phyloP scores from a whole-genome alignment of 2,797 vertebrate species.

The Coregonus ussuriensis region DNA sequence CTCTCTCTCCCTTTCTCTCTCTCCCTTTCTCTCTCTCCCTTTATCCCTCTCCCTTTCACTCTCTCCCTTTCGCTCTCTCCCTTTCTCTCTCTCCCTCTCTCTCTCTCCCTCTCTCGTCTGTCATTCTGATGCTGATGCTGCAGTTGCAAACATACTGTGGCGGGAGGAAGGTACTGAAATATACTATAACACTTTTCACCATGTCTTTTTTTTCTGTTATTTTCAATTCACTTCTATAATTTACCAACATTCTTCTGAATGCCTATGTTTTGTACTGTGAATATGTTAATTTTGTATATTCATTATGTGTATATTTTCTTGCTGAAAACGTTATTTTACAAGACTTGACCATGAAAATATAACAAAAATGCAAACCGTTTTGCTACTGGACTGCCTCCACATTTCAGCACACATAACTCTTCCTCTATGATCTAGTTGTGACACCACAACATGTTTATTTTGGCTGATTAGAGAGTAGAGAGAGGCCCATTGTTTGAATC shows the following conservation, averaged over 20 bases:
- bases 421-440: background rate
- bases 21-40: background rate
- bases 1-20: background rate
- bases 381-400: background rate
- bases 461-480: background rate
- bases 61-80: background rate
- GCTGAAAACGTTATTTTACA: background rate
- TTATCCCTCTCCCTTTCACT: background rate
- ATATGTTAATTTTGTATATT: background rate
- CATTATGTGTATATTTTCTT: background rate
- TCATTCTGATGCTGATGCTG: slow-evolving; percentile 48
- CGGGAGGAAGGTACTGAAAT: slow-evolving; percentile 83
- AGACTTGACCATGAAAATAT: background rate
- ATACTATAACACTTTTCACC: background rate
- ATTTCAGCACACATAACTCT: too few species aligned
- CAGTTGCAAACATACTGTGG: slow-evolving; percentile 90
- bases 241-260: background rate
- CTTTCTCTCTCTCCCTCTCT: slow-evolving; percentile 20
- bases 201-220: too few species aligned
- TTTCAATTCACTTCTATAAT: background rate
- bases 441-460: background rate
- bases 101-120: slow-evolving; percentile 53
- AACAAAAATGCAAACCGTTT: background rate
- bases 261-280: background rate
- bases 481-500: slow-evolving; percentile 18